These are phyloP conservation scores for Leptopilina boulardi DNA, from an alignment of 1,140 invertebrate genomes.

Conservation along the genomic window DNA sequence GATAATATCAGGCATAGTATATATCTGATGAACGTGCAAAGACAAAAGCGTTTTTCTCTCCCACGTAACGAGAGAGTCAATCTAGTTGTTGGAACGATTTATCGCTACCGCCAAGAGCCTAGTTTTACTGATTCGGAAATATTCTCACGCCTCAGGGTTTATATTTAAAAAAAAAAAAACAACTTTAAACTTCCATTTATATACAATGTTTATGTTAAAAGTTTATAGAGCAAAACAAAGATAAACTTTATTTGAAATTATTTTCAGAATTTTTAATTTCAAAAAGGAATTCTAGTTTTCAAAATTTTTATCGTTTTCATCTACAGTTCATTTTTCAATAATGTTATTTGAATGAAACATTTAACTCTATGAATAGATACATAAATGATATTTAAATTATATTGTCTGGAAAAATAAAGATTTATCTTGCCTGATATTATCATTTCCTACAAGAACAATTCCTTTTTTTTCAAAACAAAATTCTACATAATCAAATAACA, in stretches of 20 bases:
- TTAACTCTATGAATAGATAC: too few relatives aligned
- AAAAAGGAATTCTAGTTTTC: too few relatives aligned
- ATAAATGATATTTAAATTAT: neutral
- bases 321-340: too few relatives aligned
- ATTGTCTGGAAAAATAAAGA: neutral
- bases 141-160: constrained; percentile 9
- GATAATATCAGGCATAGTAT: constrained; percentile 67
- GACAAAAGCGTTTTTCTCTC: constrained; percentile 67
- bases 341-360: too few relatives aligned
- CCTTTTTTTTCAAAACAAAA: neutral
- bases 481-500: neutral
- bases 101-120: constrained; percentile 46
- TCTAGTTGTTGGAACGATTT: constrained; percentile 57
- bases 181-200: neutral
- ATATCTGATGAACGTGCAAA: constrained; percentile 72
- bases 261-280: too few relatives aligned
- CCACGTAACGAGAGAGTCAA: constrained; percentile 64
- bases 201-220: neutral
- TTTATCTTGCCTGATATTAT: neutral
- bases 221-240: too few relatives aligned
- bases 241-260: too few relatives aligned
- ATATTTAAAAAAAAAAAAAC: neutral
- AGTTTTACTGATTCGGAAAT: constrained; percentile 16
- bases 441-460: neutral
- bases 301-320: too few relatives aligned